Percentiles rank a stretch among this genome's conserved stretches.
These are phyloP conservation scores for Xerus inauris DNA, from an alignment of 2,113 vertebrate genomes.

Conservation along the genomic window DNA sequence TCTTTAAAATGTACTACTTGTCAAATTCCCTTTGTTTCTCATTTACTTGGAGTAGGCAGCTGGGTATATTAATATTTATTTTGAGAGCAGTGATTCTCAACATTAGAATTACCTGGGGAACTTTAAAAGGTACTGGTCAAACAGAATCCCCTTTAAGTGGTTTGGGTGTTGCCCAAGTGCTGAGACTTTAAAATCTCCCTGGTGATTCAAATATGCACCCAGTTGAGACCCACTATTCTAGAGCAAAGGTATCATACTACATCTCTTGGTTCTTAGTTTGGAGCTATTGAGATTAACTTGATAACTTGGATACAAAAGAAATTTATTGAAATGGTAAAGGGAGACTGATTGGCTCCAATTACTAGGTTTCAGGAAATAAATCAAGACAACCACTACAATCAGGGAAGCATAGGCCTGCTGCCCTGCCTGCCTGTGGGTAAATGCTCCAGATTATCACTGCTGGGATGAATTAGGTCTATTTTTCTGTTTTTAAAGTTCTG, in stretches of 20 bases:
- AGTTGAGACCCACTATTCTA: background rate
- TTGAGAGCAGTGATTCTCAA: background rate
- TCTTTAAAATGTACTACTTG: background rate
- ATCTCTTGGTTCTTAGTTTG: background rate
- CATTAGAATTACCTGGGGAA: background rate
- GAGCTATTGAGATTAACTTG: background rate
- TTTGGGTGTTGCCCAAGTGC: background rate
- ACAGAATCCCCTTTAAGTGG: background rate
- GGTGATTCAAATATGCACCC: background rate
- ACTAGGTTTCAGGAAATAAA: background rate
- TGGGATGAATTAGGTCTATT: background rate
- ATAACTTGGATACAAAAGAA: background rate
- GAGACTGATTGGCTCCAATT: background rate
- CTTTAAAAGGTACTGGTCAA: background rate
- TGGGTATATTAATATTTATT: background rate
- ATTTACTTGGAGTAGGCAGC: background rate
- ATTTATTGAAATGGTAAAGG: conserved; percentile 9
- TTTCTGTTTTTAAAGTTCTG: conserved; percentile 19
- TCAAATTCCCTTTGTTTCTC: background rate
- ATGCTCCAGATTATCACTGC: background rate
- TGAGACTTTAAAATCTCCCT: background rate
- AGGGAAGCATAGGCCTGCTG: background rate
- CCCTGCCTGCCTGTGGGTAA: background rate
- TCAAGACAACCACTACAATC: background rate
- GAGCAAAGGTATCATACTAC: background rate